phyloP scores from a whole-genome alignment of 2,888 invertebrate species.

The Aelia acuminata region DNA sequence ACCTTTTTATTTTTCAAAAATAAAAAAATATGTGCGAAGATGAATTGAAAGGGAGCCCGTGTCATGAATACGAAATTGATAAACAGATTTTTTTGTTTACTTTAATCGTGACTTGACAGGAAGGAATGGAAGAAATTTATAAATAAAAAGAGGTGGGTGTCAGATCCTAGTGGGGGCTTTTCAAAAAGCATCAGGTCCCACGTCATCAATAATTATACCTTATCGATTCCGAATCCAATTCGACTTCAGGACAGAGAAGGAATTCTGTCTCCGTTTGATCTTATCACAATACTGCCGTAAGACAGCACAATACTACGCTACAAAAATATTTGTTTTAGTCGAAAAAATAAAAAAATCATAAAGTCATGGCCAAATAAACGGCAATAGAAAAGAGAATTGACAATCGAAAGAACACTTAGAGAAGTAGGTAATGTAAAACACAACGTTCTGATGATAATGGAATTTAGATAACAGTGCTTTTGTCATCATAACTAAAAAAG shows the following conservation, averaged over 20 bases:
- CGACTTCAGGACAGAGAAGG: not conserved
- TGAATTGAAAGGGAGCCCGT: constrained; percentile 12
- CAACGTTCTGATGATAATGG: not conserved
- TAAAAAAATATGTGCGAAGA: constrained; percentile 29
- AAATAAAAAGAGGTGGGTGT: not conserved
- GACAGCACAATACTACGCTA: not conserved
- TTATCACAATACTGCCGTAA: not conserved
- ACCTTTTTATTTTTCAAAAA: not conserved
- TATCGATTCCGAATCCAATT: not conserved
- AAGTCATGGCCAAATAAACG: not conserved
- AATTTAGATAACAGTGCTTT: not conserved
- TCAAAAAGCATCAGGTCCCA: not conserved
- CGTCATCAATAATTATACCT: not conserved
- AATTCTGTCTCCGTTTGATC: not conserved
- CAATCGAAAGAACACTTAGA: not conserved
- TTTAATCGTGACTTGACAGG: not conserved
- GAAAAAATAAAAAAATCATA: not conserved
- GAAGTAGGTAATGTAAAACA: not conserved
- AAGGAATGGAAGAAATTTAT: constrained; percentile 14
- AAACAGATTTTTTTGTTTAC: constrained; percentile 19
- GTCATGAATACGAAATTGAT: constrained; percentile 31
- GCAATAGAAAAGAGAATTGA: not conserved
- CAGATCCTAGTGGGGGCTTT: not conserved
- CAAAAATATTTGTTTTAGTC: no score
- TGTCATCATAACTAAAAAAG: not conserved